Base-by-base conservation (phyloP, 1,140 invertebrate genomes). In the Acromyrmex heyeri region DNA sequence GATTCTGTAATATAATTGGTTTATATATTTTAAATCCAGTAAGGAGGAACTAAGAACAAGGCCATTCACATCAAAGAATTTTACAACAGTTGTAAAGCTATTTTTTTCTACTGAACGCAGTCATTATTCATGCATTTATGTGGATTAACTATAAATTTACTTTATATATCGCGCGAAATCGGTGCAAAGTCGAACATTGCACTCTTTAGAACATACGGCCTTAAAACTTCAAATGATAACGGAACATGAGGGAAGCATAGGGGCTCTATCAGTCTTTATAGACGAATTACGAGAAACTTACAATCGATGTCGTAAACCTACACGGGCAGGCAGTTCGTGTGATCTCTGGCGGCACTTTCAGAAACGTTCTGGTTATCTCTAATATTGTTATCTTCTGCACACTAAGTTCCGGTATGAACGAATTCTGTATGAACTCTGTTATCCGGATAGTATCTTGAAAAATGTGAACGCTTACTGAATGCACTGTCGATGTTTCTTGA, bases 241-340 rank as follows among this genome's bases (percentile, higher is more conserved):
- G 69, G 44, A 53, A 27, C 62, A 64, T 81, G 85, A 77, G 72
- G 50, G 79, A 72, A 82, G 77, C 87, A 88, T 86, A 86, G 77
- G 88, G 87, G 88, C 53, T 77, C 64, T 90, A 89, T 89, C 87
- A 38, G 57, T 55, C 86, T 88, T 88, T 65, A 72, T 65, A 85
- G 27, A 55, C 77, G 38, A 88, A 88, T 85, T 88, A 76, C 57
- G 76, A 88, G 61, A 86, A 79, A 88, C 85, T 48, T 86, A 50
- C 38, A 62, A 61, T 85, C 88, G 59, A 88, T 88, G 75, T 86
- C 57, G 75, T 62, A 86, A 81, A 86, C 75, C 70, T 81, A 62
- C 14, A 69, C n/a, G 53, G 12, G 67, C 86, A 48, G 48, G 61
- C 34, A 55, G 34, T 69, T 6, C 34, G 38, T 86, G 12, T 65